phyloP scores from a whole-genome alignment of 2,888 invertebrate genomes.

The Apoderus coryli region DNA sequence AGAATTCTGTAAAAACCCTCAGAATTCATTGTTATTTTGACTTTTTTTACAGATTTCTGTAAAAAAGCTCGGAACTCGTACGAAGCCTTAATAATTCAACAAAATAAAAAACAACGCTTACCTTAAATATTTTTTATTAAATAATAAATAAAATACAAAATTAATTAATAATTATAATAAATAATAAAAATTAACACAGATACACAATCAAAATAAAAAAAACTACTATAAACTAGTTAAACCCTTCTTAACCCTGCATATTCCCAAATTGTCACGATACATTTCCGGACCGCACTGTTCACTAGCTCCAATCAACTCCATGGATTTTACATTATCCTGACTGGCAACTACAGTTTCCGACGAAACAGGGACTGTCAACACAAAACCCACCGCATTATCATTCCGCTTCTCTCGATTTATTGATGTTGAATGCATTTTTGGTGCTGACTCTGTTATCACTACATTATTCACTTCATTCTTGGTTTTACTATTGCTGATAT shows the following conservation, averaged over 20 bases:
- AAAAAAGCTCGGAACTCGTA: too few relatives aligned
- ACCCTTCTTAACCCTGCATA: slow-evolving; percentile 34
- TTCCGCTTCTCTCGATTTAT: background rate
- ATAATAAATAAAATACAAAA: background rate
- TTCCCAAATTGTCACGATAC: slow-evolving; percentile 50
- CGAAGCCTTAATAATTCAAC: too few relatives aligned
- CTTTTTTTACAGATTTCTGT: too few relatives aligned
- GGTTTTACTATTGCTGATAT: slow-evolving; percentile 33
- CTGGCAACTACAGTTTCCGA: slow-evolving; percentile 17
- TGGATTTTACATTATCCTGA: too few relatives aligned
- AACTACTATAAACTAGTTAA: too few relatives aligned
- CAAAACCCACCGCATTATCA: slow-evolving; percentile 19
- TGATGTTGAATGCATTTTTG: too few relatives aligned
- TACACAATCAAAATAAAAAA: too few relatives aligned
- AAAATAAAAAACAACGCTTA: too few relatives aligned
- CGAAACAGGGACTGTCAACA: slow-evolving; percentile 21
- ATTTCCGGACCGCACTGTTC: slow-evolving; percentile 65
- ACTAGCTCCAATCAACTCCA: slow-evolving; percentile 3
- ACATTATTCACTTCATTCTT: slow-evolving; percentile 14
- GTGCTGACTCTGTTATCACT: slow-evolving; percentile 14
- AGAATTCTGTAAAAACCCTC: too few relatives aligned
- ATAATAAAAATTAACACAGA: background rate
- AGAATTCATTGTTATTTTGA: too few relatives aligned
- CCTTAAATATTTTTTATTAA: slow-evolving; percentile 5
- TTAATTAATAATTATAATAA: background rate